phyloP scores from a whole-genome alignment of 2,113 vertebrate species.

The Phrynosoma blainvillii region DNA sequence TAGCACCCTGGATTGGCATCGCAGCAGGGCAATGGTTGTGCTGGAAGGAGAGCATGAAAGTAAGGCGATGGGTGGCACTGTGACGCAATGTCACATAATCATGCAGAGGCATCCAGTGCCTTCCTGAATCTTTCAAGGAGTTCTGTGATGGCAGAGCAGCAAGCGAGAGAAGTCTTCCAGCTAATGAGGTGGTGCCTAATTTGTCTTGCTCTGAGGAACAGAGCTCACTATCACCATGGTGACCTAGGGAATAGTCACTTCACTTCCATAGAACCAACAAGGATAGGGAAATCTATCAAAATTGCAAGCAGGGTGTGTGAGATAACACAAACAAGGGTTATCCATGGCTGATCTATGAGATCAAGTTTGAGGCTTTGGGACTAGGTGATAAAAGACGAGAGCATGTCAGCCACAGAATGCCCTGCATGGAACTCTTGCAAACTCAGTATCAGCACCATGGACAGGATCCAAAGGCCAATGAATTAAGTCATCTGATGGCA shows the following conservation, averaged over 20 bases:
- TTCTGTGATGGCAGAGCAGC: not conserved
- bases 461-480: not conserved
- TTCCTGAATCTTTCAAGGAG: constrained; percentile 21
- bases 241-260: constrained; percentile 71
- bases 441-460: constrained; percentile 10
- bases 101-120: constrained; percentile 7
- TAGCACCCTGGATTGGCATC: not conserved
- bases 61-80: not conserved
- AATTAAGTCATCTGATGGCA: not conserved
- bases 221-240: constrained; percentile 84
- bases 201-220: constrained; percentile 70
- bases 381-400: not conserved
- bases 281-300: constrained; percentile 59
- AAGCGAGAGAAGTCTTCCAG: constrained; percentile 28
- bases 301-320: not conserved
- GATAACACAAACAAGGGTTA: not conserved
- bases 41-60: not conserved
- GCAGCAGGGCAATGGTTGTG: not conserved
- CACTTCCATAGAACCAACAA: constrained; percentile 7
- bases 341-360: not conserved
- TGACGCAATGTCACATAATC: constrained; percentile 27
- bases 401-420: not conserved
- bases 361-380: not conserved
- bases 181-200: constrained; percentile 72
- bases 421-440: not conserved